phyloP scores from a whole-genome alignment of 2,113 vertebrate genomes.

The Hippolais icterina region DNA sequence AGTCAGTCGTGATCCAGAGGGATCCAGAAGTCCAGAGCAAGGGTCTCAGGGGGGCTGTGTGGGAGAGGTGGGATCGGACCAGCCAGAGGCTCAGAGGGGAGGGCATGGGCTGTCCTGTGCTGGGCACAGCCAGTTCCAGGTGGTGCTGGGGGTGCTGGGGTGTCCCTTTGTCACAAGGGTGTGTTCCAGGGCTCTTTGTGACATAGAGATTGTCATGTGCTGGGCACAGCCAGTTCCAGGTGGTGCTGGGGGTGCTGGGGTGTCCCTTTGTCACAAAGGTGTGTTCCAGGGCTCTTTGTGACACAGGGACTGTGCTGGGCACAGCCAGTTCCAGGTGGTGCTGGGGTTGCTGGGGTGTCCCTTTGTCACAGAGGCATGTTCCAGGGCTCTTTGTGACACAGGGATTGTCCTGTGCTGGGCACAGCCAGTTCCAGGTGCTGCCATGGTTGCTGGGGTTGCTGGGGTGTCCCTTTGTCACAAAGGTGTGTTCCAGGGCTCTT shows the following conservation, averaged over 20 bases:
- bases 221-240: neutral
- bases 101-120: neutral
- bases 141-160: neutral
- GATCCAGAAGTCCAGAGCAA: neutral
- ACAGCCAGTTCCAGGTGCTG: neutral
- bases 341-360: no score
- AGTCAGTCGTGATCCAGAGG: neutral
- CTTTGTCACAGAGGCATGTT: no score
- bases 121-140: neutral
- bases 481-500: rapidly evolving
- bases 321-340: no score
- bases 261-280: neutral
- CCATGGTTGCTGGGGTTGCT: neutral
- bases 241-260: neutral
- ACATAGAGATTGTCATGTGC: neutral
- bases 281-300: rapidly evolving
- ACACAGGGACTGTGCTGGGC: rapidly evolving
- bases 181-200: rapidly evolving
- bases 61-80: rapidly evolving
- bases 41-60: neutral
- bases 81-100: neutral
- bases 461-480: neutral
- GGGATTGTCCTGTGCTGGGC: neutral
- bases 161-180: neutral
- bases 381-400: neutral